phyloP scores from a whole-genome alignment of 1,140 invertebrate genomes.

The Drosophila pseudoobscura region DNA sequence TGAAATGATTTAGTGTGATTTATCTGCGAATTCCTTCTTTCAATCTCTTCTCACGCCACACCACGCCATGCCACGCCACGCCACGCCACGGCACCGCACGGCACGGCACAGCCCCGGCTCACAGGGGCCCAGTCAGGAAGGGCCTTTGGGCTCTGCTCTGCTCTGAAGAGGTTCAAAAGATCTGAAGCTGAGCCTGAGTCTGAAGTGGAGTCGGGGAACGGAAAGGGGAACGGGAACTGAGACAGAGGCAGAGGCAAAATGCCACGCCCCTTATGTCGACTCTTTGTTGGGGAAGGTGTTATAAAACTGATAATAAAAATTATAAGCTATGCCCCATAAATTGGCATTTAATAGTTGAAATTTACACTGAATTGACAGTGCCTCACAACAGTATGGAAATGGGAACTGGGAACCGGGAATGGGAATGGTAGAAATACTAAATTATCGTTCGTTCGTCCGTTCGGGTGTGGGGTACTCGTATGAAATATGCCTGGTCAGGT shows the following conservation, averaged over 20 bases:
- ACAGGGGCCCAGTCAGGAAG: background rate
- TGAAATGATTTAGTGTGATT: conserved; percentile 82
- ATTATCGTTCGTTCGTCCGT: conserved; percentile 1
- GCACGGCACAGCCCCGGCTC: too few species aligned
- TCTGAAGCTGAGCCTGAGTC: background rate
- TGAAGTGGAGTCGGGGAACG: background rate
- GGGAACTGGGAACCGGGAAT: too few species aligned
- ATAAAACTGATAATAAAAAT: conserved; percentile 80
- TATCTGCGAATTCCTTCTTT: conserved; percentile 79
- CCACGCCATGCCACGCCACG: too few species aligned
- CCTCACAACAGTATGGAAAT: conserved; percentile 34
- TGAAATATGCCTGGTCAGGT: conserved; percentile 52
- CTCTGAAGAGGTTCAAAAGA: background rate
- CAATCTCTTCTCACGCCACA: conserved; percentile 79
- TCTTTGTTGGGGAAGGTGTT: conserved; percentile 55
- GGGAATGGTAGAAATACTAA: conserved; percentile 6
- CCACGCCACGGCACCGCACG: too few species aligned
- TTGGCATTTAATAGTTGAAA: conserved; percentile 81
- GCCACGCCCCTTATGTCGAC: conserved; percentile 25
- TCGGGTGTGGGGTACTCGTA: background rate
- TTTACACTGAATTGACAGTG: conserved; percentile 78
- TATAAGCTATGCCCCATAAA: conserved; percentile 80
- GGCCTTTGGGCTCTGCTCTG: background rate
- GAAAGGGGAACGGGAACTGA: background rate
- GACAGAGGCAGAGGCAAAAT: background rate